Evolutionary conservation across 2,797 vertebrate species (phyloP), one percentile per base, ranked within the genome.

Genomic region (Gymnopithys bicolor): DNA sequence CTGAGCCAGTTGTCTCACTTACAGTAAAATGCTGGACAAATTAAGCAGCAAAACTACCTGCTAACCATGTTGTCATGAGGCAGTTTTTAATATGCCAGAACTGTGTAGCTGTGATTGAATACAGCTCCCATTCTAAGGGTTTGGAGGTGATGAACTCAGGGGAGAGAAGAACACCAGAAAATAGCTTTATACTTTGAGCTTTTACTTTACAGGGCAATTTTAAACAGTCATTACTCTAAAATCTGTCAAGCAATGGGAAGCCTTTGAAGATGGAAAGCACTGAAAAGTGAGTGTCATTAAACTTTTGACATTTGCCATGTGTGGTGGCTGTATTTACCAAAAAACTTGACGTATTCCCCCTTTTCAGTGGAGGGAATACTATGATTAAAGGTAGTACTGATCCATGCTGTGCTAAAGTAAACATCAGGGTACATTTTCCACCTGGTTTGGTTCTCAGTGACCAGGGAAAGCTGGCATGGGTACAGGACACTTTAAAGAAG

Each of bases 251-350:
- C 46, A 68, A 22, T 33, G 75, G 73, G 82, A 87, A 87, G 35
- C 28, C 75, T 91, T 88, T 89, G 82, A 95, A 91, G 82, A 49
- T 21, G 17, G 55, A 92, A 94, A 75, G 19, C 46, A 45, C 71
- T 74, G 60, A 51, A 87, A 90, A 86, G 51, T 67, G 45, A 49
- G n/a, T 62, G 62, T 75, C 69, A 49, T 93, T 81, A 94, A 93
- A 93, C 86, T 60, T 58, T 46, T 92, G 91, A 88, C 39, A 59
- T 91, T 95, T 92, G 73, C 91, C 84, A 73, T 71, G 33, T 69
- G 43, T 87, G 62, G 73, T 59, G 69, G 73, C 56, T 88, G 0
- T 74, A 69, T 85, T 94, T 95, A 74, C 60, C 55, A 64, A 87
- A 87, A 89, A 28, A 10, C 49, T 64, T 70, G 35, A 64, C 0